phyloP scores from a whole-genome alignment of 1,140 invertebrate species.

The Augochlora pura region DNA sequence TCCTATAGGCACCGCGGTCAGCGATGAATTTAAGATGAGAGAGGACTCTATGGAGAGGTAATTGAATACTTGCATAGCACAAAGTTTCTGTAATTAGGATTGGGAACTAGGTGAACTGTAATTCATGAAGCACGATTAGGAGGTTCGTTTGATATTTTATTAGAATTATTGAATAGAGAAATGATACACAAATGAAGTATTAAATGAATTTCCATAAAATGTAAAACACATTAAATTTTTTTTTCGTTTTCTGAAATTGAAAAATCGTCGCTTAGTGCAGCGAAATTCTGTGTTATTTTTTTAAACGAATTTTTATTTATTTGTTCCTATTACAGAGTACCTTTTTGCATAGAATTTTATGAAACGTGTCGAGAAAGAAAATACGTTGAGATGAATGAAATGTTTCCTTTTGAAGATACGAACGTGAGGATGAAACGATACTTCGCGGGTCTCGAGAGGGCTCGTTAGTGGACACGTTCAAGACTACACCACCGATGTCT shows the following conservation, averaged over 20 bases:
- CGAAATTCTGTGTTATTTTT: too few species aligned
- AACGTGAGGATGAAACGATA: conserved; percentile 73
- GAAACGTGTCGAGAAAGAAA: neutral
- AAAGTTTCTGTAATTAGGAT: too few species aligned
- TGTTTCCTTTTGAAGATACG: conserved; percentile 68
- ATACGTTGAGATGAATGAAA: neutral
- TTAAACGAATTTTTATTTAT: too few species aligned
- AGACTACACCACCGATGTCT: conserved; percentile 69
- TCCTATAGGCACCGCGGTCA: conserved; percentile 67
- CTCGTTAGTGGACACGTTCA: conserved; percentile 76
- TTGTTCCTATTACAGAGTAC: too few species aligned
- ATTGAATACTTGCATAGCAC: neutral
- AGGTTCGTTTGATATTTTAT: neutral
- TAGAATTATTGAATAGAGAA: neutral
- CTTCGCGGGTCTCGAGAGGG: conserved; percentile 74
- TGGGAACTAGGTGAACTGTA: too few species aligned
- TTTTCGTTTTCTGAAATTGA: too few species aligned
- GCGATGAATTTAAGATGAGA: conserved; percentile 75
- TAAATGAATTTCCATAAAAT: too few species aligned
- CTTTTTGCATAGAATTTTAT: neutral
- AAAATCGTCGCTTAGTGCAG: too few species aligned
- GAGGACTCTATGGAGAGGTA: conserved; percentile 78
- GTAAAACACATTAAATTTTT: too few species aligned
- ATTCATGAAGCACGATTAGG: too few species aligned
- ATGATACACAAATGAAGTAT: neutral